Conservation (phyloP, 2,797 vertebrate genomes). For the Merluccius polli region DNA sequence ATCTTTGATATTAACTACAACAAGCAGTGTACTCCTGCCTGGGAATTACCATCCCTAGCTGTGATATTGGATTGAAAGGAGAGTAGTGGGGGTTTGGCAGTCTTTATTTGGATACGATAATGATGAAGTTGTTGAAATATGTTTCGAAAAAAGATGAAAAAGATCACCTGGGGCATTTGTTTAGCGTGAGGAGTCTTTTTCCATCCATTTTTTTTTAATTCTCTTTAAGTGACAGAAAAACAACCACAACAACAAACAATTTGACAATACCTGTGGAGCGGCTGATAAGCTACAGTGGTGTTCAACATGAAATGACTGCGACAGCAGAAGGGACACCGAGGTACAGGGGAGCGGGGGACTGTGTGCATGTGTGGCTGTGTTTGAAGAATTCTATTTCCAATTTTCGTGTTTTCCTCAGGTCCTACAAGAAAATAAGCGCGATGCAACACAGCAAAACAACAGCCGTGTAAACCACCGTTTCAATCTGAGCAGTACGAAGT, state of each 20-base stretch:
- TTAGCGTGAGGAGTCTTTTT: slow-evolving; percentile 47
- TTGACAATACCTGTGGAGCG: slow-evolving; percentile 50
- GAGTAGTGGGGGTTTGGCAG: slow-evolving; percentile 37
- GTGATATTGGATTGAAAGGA: slow-evolving; percentile 41
- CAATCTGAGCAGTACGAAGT: background rate
- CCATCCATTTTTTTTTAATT: slow-evolving; percentile 67
- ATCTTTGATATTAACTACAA: too few relatives aligned
- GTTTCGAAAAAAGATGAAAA: slow-evolving; percentile 51
- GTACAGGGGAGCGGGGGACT: background rate
- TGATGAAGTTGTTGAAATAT: slow-evolving; percentile 67
- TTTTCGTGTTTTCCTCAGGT: background rate
- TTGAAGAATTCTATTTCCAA: background rate
- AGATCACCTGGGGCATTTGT: slow-evolving; percentile 30
- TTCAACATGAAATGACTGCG: background rate
- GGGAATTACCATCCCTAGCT: too few relatives aligned
- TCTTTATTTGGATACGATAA: slow-evolving; percentile 55
- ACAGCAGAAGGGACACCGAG: background rate
- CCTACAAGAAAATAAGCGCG: background rate
- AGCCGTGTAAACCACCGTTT: background rate
- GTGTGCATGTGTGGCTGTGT: background rate
- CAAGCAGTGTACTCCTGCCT: too few relatives aligned
- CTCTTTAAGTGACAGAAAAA: slow-evolving; percentile 35
- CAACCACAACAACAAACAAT: slow-evolving; percentile 51
- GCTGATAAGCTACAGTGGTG: slow-evolving; percentile 50
- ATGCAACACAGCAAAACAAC: background rate